Base-by-base conservation (phyloP, 2,888 invertebrate genomes). In the Dasysyrphus albostriatus region DNA sequence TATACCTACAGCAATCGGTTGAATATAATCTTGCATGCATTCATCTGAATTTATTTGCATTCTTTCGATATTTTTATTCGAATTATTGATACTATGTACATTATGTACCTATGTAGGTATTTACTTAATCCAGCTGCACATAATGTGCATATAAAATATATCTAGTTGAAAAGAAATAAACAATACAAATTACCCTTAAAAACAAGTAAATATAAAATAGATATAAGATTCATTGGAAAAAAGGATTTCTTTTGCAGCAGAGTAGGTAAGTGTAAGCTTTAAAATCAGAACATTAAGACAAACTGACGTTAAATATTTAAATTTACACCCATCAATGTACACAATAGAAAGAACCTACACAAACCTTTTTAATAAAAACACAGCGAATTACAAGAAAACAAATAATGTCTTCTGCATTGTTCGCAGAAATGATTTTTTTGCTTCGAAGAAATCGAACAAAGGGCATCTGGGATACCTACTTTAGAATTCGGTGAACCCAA, bases 271-370 rank as follows among this genome's bases (percentile, higher is more conserved):
- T 47, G 6, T 51, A 51, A 51, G 7, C 51, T 29, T 7, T 2
- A 51, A 29, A 51, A 29, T 29, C 24, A 29, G 5, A 51, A 51
- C 29, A 51, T 29, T 51, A 51, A n/a, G n/a, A n/a, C n/a, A n/a
- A n/a, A 24, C 24, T 24, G 24, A 29, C 12, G 14, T 14, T 24
- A 6, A 12, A 24, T 32, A 32, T 32, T 32, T 56, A n/a, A n/a
- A 56, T 32, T n/a, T 32, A 56, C 56, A 9, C n/a, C 29, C 54
- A 54, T 54, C 54, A 54, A 54, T 32, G 32, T 9, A 56, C 12
- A 29, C 14, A 51, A 51, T 24, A 3, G 7, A 5, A 29, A 14
- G 2, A 5, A 8, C 5, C 12, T 12, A 39, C 12, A 14, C 12
- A 56, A 32, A n/a, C 56, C 32, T n/a, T 56, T 56, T 56, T 4